Evolutionary conservation across 2,888 invertebrate species (phyloP).

Genomic region (Trimorus sp.): DNA sequence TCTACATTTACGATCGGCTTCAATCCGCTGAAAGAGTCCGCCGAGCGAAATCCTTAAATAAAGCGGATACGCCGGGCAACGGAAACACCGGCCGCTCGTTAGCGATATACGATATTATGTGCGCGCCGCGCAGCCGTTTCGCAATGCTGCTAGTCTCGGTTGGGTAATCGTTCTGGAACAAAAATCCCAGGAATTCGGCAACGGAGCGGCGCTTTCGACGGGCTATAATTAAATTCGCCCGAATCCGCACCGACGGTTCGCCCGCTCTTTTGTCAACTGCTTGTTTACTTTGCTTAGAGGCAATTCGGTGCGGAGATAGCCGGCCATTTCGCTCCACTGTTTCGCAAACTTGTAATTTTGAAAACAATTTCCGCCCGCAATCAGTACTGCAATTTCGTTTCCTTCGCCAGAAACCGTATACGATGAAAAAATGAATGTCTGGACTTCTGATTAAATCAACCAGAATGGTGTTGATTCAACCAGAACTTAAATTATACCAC

Average conservation of each 20-base stretch:
- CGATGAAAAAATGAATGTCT: too few species aligned
- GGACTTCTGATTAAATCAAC: too few species aligned
- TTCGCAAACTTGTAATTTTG: too few species aligned
- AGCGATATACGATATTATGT: slow-evolving; percentile 65
- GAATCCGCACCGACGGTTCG: not conserved
- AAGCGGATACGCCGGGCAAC: slow-evolving; percentile 63
- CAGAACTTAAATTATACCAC: too few species aligned
- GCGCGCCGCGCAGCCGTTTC: slow-evolving; percentile 55
- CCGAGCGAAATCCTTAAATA: slow-evolving; percentile 63
- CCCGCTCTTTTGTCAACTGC: too few species aligned
- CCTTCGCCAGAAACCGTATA: too few species aligned
- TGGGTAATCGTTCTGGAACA: slow-evolving; percentile 66
- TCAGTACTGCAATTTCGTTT: too few species aligned
- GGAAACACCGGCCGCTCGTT: slow-evolving; percentile 66
- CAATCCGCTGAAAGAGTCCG: slow-evolving; percentile 59
- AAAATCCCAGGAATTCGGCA: slow-evolving; percentile 66
- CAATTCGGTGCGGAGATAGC: not conserved
- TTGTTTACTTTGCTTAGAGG: too few species aligned
- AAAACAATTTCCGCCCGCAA: too few species aligned
- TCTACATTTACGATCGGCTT: slow-evolving; percentile 66
- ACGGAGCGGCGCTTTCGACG: slow-evolving; percentile 27
- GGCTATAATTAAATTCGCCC: slow-evolving; percentile 58
- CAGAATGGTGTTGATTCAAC: too few species aligned
- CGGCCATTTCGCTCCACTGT: too few species aligned
- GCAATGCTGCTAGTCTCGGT: slow-evolving; percentile 65